A percentile compares a stretch with the other conserved stretches of the same genome.
Conservation (phyloP, 2,888 invertebrate species). For the Neria commutata region DNA sequence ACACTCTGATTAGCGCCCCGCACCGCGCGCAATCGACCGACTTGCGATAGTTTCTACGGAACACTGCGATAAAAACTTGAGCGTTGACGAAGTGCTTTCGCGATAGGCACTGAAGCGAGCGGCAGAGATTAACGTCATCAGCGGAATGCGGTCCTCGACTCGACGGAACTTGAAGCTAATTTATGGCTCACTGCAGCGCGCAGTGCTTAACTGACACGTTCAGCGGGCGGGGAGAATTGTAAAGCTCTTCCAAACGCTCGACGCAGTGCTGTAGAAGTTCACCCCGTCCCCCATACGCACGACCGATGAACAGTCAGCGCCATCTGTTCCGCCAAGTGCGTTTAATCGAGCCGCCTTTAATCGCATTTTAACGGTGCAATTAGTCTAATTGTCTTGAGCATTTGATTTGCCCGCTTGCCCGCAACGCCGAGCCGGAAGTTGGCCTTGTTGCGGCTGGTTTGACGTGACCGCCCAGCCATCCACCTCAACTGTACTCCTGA, state of each 20-base stretch:
- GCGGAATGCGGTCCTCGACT: no score
- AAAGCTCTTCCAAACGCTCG: background rate
- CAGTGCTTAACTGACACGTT: background rate
- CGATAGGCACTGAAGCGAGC: background rate
- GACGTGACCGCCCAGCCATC: no score
- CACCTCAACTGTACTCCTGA: no score
- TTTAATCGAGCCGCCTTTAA: background rate
- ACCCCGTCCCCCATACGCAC: no score
- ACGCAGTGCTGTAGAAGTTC: background rate
- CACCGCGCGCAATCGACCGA: background rate
- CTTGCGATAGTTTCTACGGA: constrained; percentile 1
- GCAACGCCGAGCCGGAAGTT: no score
- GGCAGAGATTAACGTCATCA: background rate
- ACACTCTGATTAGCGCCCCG: constrained; percentile 17
- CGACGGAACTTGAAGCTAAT: no score
- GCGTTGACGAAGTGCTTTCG: constrained; percentile 3
- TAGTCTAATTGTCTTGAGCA: background rate
- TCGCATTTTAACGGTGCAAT: background rate
- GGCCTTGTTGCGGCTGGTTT: no score
- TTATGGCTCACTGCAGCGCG: background rate
- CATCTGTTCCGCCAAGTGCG: background rate
- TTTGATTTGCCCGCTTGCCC: no score
- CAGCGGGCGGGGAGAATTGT: background rate
- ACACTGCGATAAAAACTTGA: constrained; percentile 2
- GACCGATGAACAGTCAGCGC: no score